Conservation (phyloP, 2,888 invertebrate species). For the Lycocerus yunnanus region DNA sequence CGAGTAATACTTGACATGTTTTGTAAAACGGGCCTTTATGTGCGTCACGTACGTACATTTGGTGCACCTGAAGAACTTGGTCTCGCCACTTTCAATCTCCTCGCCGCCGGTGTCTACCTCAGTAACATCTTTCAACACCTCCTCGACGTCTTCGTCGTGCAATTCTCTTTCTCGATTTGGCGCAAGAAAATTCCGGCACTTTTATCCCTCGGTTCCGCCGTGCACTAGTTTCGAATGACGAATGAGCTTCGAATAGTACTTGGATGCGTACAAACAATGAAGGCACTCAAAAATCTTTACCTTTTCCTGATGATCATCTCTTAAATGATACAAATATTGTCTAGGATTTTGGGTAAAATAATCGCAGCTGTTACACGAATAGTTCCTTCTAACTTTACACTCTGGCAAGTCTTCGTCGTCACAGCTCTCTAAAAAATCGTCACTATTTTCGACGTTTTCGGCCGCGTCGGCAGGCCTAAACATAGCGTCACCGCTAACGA, state of each 20-base stretch:
- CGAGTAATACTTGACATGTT: slow-evolving; percentile 91
- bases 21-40: slow-evolving; percentile 85
- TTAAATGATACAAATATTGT: too few species aligned
- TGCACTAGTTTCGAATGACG: slow-evolving; percentile 84
- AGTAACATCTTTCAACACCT: slow-evolving; percentile 49
- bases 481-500: too few species aligned
- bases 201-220: slow-evolving; percentile 51
- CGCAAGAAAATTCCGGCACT: slow-evolving; percentile 47
- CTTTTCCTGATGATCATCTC: slow-evolving; percentile 74
- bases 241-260: slow-evolving; percentile 83
- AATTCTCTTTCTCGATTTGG: slow-evolving; percentile 36
- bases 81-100: slow-evolving; percentile 54
- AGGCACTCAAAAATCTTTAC: slow-evolving; percentile 85
- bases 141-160: slow-evolving; percentile 52
- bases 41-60: slow-evolving; percentile 92
- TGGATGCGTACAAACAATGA: slow-evolving; percentile 85
- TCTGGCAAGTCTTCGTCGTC: slow-evolving; percentile 69
- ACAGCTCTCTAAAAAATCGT: slow-evolving; percentile 38
- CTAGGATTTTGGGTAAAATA: too few species aligned
- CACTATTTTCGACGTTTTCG: slow-evolving; percentile 37
- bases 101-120: too few species aligned
- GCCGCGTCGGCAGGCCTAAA: slow-evolving; percentile 50
- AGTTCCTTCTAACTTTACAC: slow-evolving; percentile 82
- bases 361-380: too few species aligned
- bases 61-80: slow-evolving; percentile 80